Evolutionary conservation across 1,140 invertebrate species (phyloP).

Genomic region (Stegodyphus dumicola): DNA sequence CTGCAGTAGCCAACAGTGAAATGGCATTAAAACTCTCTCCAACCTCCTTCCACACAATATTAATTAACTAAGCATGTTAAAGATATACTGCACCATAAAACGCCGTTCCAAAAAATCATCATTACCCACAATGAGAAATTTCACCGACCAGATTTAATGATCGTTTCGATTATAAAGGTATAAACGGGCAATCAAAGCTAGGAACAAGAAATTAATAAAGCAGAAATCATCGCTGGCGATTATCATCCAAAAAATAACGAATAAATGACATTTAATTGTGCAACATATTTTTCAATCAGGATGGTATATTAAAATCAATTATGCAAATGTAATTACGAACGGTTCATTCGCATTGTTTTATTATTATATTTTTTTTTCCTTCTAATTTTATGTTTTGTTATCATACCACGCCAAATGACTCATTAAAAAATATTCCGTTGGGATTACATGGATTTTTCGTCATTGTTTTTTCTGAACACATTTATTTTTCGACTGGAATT

Average conservation of each 20-base stretch:
- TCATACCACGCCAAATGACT: constrained; percentile 3
- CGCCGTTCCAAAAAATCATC: constrained; percentile 34
- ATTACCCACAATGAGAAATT: constrained; percentile 6
- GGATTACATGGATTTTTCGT: constrained; percentile 8
- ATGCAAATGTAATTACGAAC: constrained; percentile 43
- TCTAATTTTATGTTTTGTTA: neutral
- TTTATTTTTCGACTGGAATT: constrained; percentile 48
- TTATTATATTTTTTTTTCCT: neutral
- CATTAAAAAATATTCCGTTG: constrained; percentile 5
- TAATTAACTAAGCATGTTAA: constrained; percentile 56
- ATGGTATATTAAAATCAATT: constrained; percentile 60
- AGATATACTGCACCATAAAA: constrained; percentile 37
- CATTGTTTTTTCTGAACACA: constrained; percentile 48
- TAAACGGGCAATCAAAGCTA: constrained; percentile 23
- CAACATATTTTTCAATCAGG: constrained; percentile 60
- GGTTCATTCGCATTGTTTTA: neutral
- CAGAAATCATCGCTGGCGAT: constrained; percentile 52
- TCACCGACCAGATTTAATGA: constrained; percentile 31
- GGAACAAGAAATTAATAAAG: constrained; percentile 54
- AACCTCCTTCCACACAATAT: constrained; percentile 1
- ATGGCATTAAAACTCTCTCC: no score
- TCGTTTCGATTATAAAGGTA: constrained; percentile 56
- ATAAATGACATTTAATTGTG: constrained; percentile 61
- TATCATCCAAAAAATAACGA: constrained; percentile 54
- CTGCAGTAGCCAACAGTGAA: no score